These are phyloP conservation scores for Trichechus manatus DNA, from an alignment of 2,113 vertebrate genomes.

Conservation along the genomic window DNA sequence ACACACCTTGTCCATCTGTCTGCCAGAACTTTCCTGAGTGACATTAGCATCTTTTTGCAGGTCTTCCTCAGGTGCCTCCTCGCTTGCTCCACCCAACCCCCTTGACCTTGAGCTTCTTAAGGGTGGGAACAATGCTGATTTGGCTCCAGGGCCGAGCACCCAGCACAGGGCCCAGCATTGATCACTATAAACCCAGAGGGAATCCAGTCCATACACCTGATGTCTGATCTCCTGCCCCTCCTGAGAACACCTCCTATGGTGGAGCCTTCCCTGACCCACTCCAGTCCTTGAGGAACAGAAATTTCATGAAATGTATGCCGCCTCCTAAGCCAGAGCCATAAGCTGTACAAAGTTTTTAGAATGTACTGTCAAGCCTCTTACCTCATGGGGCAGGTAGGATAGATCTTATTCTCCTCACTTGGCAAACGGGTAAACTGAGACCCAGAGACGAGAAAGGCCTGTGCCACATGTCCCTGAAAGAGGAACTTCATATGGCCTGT, in stretches of 20 bases:
- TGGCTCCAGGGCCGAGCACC: background rate
- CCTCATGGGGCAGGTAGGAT: background rate
- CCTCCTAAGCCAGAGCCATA: background rate
- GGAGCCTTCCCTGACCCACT: background rate
- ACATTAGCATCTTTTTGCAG: background rate
- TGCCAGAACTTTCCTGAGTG: background rate
- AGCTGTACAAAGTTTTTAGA: background rate
- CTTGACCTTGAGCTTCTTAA: background rate
- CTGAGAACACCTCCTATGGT: background rate
- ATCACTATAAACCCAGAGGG: background rate
- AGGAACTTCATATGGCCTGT: background rate
- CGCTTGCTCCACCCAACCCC: background rate
- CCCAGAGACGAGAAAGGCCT: background rate
- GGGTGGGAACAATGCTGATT: background rate
- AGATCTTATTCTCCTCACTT: constrained; percentile 1
- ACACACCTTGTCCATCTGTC: background rate
- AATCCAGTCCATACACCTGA: background rate
- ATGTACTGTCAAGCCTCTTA: background rate
- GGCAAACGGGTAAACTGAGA: constrained; percentile 27
- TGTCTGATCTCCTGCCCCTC: background rate
- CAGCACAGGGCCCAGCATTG: background rate
- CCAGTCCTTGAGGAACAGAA: background rate
- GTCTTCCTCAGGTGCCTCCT: background rate
- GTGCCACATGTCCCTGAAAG: background rate
- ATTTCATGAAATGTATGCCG: background rate